Base-by-base conservation (phyloP, 2,113 vertebrate species). In the Entosphenus tridentatus region DNA sequence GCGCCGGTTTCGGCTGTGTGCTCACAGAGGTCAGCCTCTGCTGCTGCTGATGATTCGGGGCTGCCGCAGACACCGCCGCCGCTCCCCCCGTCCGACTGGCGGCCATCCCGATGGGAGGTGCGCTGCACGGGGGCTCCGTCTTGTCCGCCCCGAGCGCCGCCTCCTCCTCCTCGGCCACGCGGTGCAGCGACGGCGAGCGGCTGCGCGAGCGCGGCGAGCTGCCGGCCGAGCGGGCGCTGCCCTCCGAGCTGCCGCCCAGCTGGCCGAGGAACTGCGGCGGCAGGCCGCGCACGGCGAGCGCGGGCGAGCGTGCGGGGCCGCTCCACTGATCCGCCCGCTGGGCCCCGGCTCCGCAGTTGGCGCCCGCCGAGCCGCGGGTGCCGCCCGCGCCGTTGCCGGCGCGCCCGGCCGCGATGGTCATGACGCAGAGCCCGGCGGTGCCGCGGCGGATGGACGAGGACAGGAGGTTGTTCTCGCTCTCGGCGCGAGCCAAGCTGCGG, bases 161-260 rank as follows among this genome's bases (percentile, higher is more conserved):
- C 21, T 65, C 62, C 21, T 65, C 62, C 21, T 65, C 62, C 21
- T 65, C 62, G 21, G 62, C 62, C n/a, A 65, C 62, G 21, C 62
- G 62, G 21, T 65, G 62, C n/a, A 65, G 62, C 10, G 62, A 65
- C 21, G 62, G 62, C n/a, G 62, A 65, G n/a, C 62, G 62, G 62
- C 62, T 65, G 21, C 62, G 62, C 10, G 62, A 65, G 62, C 62
- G 62, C 10, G 62, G 62, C 10, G 62, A 16, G 62, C 62, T 65
- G 8, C n/a, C 21, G n/a, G 10, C 62, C n/a, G 62, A 65, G n/a
- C 21, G 62, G n/a, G n/a, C 62, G 21, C 62, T 21, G 8, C 62
- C 62, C 62, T 9, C 62, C 8, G 62, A n/a, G 21, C 62, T 21
- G 21, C 62, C 62, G n/a, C 62, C 62, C n/a, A 65, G 62, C 62